A percentile compares a stretch with the other conserved stretches of the same genome.
These are phyloP conservation scores for Acestrorhynchus altus DNA, from an alignment of 2,797 vertebrate genomes.

Conservation along the genomic window DNA sequence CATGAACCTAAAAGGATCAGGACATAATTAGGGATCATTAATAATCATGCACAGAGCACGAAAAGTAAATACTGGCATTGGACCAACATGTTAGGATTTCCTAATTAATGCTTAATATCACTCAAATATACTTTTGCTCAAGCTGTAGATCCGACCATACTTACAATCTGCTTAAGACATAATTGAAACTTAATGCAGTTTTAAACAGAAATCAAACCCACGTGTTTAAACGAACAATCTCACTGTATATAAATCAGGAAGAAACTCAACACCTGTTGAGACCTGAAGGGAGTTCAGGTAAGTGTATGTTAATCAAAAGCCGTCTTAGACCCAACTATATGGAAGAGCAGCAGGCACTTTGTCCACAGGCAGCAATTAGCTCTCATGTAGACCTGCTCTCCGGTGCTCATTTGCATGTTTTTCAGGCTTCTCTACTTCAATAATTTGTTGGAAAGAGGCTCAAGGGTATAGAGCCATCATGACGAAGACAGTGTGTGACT, in stretches of 20 bases:
- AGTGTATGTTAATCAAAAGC: constrained; percentile 33
- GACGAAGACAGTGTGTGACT: constrained; percentile 2
- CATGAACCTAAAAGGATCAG: constrained; percentile 85
- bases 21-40: neutral
- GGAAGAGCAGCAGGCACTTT: constrained; percentile 29
- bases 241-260: neutral
- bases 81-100: too few relatives aligned
- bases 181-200: neutral
- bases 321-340: constrained; percentile 10
- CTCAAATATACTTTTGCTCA: too few relatives aligned
- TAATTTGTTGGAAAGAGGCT: constrained; percentile 55
- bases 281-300: constrained; percentile 15
- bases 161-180: neutral
- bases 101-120: too few relatives aligned
- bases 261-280: constrained; percentile 3
- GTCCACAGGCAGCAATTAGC: constrained; percentile 50
- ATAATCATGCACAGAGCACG: neutral
- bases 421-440: constrained; percentile 62
- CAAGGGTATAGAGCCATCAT: constrained; percentile 51
- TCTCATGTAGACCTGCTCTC: constrained; percentile 47
- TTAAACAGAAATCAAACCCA: neutral
- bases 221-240: neutral
- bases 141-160: too few relatives aligned
- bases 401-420: constrained; percentile 64
- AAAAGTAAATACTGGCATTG: too few relatives aligned